phyloP scores from a whole-genome alignment of 2,888 invertebrate species.

The Pyrrhosoma nymphula region DNA sequence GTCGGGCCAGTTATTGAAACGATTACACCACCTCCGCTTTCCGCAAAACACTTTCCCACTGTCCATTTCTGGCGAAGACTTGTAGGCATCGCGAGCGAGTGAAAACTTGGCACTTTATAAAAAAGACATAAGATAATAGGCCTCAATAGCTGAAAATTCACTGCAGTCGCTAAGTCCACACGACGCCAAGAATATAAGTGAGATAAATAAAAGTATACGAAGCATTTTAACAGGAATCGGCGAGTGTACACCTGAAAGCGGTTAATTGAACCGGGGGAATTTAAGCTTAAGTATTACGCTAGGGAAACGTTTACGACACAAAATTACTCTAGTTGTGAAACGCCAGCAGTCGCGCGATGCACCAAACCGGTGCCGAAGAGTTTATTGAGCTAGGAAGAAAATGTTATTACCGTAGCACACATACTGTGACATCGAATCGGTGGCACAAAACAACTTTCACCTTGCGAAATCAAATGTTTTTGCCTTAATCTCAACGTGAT shows the following conservation, averaged over 20 bases:
- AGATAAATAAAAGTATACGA: neutral
- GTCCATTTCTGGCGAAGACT: neutral
- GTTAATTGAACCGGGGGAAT: too few relatives aligned
- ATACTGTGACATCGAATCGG: too few relatives aligned
- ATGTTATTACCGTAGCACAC: too few relatives aligned
- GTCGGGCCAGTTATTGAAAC: neutral
- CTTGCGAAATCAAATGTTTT: neutral
- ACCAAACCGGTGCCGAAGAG: too few relatives aligned
- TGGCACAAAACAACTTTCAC: neutral
- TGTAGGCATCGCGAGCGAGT: neutral
- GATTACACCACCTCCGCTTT: neutral
- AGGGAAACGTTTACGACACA: too few relatives aligned
- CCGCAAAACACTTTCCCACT: neutral
- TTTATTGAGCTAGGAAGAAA: too few relatives aligned
- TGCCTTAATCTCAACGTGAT: neutral
- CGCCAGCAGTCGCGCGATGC: too few relatives aligned
- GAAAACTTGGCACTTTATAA: neutral
- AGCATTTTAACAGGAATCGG: neutral
- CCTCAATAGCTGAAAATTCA: neutral
- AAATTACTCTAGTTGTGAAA: too few relatives aligned
- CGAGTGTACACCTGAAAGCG: too few relatives aligned
- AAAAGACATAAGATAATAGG: neutral
- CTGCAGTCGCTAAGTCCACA: neutral
- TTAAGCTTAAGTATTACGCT: too few relatives aligned
- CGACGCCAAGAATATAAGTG: neutral